Evolutionary conservation across 2,113 vertebrate species (phyloP).

Genomic region (Petrocephalus microphthalmus): DNA sequence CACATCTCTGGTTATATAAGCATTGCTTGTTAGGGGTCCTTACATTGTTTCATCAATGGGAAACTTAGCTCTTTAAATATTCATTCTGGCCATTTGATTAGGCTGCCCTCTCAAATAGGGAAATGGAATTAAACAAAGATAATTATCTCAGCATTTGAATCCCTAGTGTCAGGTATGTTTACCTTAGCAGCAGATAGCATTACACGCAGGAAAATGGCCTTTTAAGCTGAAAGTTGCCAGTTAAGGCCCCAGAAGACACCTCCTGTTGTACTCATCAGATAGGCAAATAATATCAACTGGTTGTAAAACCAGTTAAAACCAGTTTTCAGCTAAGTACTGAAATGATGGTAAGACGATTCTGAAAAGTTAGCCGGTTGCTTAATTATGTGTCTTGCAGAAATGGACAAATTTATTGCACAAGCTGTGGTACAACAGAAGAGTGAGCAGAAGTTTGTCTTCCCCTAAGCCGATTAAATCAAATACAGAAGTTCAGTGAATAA

Average conservation of each 20-base stretch:
- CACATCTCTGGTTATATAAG: background rate
- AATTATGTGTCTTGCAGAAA: background rate
- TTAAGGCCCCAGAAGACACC: background rate
- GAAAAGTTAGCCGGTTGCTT: background rate
- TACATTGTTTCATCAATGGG: background rate
- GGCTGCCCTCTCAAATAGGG: background rate
- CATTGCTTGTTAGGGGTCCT: background rate
- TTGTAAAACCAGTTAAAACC: background rate
- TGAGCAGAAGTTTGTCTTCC: background rate
- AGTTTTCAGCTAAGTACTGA: background rate
- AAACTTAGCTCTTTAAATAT: background rate
- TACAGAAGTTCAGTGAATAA: constrained; percentile 2
- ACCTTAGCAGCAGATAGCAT: background rate
- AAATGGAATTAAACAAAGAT: background rate
- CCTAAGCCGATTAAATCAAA: background rate
- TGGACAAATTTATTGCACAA: background rate
- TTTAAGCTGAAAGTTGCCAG: background rate
- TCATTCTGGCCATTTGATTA: background rate
- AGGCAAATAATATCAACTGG: background rate
- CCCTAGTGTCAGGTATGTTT: background rate
- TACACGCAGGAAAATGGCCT: background rate
- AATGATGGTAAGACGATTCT: background rate
- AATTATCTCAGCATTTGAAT: background rate
- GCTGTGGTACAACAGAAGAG: background rate
- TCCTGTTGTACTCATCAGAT: background rate